Conservation (phyloP, 2,888 invertebrate species). For the Temnothorax ravouxi region DNA sequence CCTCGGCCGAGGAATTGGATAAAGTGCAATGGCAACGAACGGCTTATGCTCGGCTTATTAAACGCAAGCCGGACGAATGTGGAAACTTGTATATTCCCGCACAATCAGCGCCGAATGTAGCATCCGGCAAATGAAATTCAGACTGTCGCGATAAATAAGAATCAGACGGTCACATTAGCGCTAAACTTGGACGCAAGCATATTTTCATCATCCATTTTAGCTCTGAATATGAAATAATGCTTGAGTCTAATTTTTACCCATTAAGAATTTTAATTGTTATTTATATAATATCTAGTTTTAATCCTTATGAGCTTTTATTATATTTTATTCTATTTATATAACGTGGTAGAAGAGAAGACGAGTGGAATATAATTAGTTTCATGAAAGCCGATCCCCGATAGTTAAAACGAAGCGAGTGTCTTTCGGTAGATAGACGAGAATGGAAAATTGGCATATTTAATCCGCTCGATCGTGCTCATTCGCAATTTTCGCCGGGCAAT, state of each 20-base stretch:
- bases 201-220: background rate
- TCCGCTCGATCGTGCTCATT: constrained; percentile 4
- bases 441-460: constrained; percentile 43
- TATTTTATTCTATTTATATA: background rate
- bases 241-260: background rate
- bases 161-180: constrained; percentile 2
- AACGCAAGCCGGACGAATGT: constrained; percentile 37
- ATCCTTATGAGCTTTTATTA: background rate
- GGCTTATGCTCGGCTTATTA: constrained; percentile 49
- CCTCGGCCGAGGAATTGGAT: constrained; percentile 29
- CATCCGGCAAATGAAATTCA: constrained; percentile 18
- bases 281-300: background rate
- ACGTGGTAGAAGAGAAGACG: background rate
- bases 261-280: background rate
- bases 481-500: constrained; percentile 23
- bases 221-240: background rate
- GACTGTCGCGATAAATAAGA: constrained; percentile 18
- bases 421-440: constrained; percentile 6
- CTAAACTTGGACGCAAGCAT: background rate
- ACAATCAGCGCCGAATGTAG: constrained; percentile 3
- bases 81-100: constrained; percentile 24
- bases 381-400: background rate
- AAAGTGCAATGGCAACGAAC: constrained; percentile 47
- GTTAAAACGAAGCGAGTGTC: background rate
- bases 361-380: background rate